These are phyloP conservation scores for Kryptolebias marmoratus DNA, from an alignment of 2,113 vertebrate species.

Conservation along the genomic window DNA sequence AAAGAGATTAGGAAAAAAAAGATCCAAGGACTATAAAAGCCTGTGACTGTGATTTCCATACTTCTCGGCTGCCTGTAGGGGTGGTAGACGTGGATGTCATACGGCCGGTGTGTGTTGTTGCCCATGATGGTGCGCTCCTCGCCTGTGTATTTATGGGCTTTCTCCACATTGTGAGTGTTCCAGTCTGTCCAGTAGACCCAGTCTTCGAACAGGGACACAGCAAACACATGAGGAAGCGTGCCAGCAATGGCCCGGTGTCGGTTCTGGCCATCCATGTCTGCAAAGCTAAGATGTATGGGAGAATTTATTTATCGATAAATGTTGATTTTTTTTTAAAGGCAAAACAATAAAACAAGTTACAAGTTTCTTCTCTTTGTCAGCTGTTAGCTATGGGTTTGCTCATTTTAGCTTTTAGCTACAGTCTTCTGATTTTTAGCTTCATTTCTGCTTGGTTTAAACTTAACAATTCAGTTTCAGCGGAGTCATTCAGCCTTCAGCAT, in stretches of 20 bases:
- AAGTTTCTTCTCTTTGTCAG: no score
- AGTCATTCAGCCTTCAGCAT: no score
- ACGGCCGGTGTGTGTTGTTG: slow-evolving; percentile 78
- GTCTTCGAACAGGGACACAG: slow-evolving; percentile 76
- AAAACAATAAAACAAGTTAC: background rate
- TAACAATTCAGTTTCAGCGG: no score
- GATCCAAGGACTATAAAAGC: background rate
- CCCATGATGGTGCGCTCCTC: slow-evolving; percentile 71
- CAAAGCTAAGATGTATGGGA: slow-evolving; percentile 58
- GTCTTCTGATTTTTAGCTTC: no score
- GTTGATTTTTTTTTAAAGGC: background rate
- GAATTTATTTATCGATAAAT: background rate
- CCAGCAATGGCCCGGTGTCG: slow-evolving; percentile 73
- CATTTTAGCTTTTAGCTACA: no score
- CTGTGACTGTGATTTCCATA: slow-evolving; percentile 22
- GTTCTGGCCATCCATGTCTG: slow-evolving; percentile 78
- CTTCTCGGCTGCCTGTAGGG: slow-evolving; percentile 77
- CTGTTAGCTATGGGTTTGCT: no score
- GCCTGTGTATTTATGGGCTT: slow-evolving; percentile 78
- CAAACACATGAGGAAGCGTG: slow-evolving; percentile 73
- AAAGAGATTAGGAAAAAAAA: background rate
- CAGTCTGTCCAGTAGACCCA: slow-evolving; percentile 79
- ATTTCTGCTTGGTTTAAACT: no score
- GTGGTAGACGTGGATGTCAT: slow-evolving; percentile 76
- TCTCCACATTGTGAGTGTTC: slow-evolving; percentile 78